Conservation (phyloP, 1,140 invertebrate genomes). For the Halesus radiatus region DNA sequence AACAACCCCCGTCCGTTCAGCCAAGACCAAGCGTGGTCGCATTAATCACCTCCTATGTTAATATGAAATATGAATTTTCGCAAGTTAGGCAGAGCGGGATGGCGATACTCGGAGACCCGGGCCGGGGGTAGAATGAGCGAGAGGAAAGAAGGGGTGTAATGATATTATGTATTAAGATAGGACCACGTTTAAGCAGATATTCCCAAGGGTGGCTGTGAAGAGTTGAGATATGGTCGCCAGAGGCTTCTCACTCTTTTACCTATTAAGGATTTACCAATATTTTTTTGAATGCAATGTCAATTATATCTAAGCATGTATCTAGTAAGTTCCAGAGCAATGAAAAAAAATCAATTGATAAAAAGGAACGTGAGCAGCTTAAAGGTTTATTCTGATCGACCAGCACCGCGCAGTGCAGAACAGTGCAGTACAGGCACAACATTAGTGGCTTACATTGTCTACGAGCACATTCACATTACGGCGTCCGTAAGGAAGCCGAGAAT, state of each 20-base stretch:
- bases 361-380: too few species aligned
- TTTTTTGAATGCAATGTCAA: background rate
- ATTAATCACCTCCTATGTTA: slow-evolving; percentile 48
- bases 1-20: background rate
- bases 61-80: slow-evolving; percentile 54
- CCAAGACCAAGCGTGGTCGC: slow-evolving; percentile 18
- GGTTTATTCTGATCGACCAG: too few species aligned
- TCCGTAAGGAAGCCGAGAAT: too few species aligned
- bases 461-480: too few species aligned
- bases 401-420: too few species aligned
- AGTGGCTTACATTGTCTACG: too few species aligned
- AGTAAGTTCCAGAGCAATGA: too few species aligned
- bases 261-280: background rate
- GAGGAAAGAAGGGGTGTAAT: background rate
- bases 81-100: background rate
- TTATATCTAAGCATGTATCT: too few species aligned
- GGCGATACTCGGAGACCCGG: background rate
- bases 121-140: background rate
- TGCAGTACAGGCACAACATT: too few species aligned
- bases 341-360: too few species aligned
- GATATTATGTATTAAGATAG: slow-evolving; percentile 45
- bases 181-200: slow-evolving; percentile 43
- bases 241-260: background rate
- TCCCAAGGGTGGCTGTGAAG: slow-evolving; percentile 37
- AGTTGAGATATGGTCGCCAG: slow-evolving; percentile 22